Base-by-base conservation (phyloP, 2,888 invertebrate species). In the Dyspetes luteomarginatus region DNA sequence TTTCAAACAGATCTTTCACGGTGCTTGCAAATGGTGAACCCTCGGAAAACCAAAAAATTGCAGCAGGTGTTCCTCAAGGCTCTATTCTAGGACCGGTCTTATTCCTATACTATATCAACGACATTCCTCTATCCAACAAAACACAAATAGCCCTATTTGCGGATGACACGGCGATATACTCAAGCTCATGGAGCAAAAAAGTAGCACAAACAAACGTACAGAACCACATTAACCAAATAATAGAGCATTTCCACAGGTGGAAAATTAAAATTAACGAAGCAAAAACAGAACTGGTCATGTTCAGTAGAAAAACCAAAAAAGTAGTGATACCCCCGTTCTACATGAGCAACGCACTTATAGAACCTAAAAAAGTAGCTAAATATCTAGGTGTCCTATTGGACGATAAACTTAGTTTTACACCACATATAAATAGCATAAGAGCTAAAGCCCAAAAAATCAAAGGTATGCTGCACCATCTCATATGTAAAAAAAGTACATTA, bases 161-260 rank as follows among this genome's bases (percentile, higher is more conserved):
- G 0, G 85, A 85, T 69, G 86, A 86, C 62, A 84, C 84, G 12
- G 85, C 84, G 0, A 60, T 85, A 1, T 80, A 77, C 19, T 36
- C 78, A 2, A 17, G 17, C 48, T 52, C 52, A 3, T 52, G 52
- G 52, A 22, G 24, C 22, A 52, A 52, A 24, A 52, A 12, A 24
- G 0, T 3, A 43, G 43, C 43, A 12, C 43, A 5, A 5, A 4
- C 43, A 7, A 4, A 43, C n/a, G 43, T 45, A 15, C 28, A 55
- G 26, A 26, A 24, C 1, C 28, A 26, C n/a, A 26, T 55, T 2
- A 3, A 55, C 1, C 26, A 7, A 19, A 26, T 55, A n/a, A 1
- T 3, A 3, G 5, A 55, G 3, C 26, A 55, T 9, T 26, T 55
- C 26, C 24, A 24, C 3, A 22, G 24, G 9, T 52, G 52, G 52